These are phyloP conservation scores for Tineola bisselliella DNA, from an alignment of 2,888 invertebrate genomes.

Conservation along the genomic window DNA sequence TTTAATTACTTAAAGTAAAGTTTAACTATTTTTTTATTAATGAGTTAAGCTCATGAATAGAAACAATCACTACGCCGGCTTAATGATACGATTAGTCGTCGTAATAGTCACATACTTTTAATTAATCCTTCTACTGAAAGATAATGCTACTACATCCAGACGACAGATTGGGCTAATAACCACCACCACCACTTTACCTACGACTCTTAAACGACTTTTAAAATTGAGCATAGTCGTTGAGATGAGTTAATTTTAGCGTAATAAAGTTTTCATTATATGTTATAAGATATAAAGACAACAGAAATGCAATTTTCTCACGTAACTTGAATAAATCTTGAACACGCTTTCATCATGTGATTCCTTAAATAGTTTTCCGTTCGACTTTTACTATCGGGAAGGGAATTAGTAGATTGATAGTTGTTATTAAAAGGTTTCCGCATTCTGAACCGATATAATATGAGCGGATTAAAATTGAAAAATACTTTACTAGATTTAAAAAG, in stretches of 20 bases:
- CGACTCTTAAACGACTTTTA: too few species aligned
- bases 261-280: not conserved
- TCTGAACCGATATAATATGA: slow-evolving; percentile 16
- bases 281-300: not conserved
- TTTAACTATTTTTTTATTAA: too few species aligned
- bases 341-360: slow-evolving; percentile 41
- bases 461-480: not conserved
- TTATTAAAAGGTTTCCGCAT: slow-evolving; percentile 40
- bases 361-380: slow-evolving; percentile 46
- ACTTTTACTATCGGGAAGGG: slow-evolving; percentile 42
- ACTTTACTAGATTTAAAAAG: not conserved
- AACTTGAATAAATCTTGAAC: slow-evolving; percentile 41
- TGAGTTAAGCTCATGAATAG: too few species aligned
- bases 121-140: too few species aligned
- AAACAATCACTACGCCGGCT: too few species aligned
- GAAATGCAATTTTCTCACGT: slow-evolving; percentile 37
- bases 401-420: slow-evolving; percentile 41
- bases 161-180: too few species aligned
- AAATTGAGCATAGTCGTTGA: not conserved
- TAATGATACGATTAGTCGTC: too few species aligned
- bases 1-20: too few species aligned
- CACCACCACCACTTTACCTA: too few species aligned
- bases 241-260: too few species aligned
- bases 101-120: too few species aligned
- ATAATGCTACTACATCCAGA: too few species aligned